These are phyloP conservation scores for Manduca sexta DNA, from an alignment of 1,140 invertebrate species.

Conservation along the genomic window DNA sequence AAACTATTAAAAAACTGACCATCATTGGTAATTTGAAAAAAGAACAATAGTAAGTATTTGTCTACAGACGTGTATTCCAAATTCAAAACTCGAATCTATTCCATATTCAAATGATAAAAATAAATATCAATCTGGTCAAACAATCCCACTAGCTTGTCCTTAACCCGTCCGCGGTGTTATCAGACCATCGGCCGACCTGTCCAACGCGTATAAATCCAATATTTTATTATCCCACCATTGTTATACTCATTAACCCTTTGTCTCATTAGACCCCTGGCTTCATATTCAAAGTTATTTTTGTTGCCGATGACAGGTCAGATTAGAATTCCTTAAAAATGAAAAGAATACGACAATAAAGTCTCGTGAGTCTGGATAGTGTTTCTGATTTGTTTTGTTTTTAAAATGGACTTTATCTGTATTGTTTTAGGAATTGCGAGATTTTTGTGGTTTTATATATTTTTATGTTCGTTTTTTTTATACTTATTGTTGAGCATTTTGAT, in stretches of 20 bases:
- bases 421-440: too few relatives aligned
- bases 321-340: constrained; percentile 27
- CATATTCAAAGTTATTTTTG: constrained; percentile 58
- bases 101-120: too few relatives aligned
- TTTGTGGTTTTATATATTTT: too few relatives aligned
- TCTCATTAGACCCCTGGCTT: constrained; percentile 62
- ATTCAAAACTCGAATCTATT: too few relatives aligned
- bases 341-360: neutral
- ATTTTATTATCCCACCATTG: constrained; percentile 64
- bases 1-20: too few relatives aligned
- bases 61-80: too few relatives aligned
- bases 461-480: too few relatives aligned
- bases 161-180: constrained; percentile 53
- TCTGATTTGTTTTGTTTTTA: neutral
- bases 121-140: too few relatives aligned
- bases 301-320: constrained; percentile 62
- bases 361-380: neutral
- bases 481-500: too few relatives aligned
- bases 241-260: constrained; percentile 69
- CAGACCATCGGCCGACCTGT: constrained; percentile 48
- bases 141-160: constrained; percentile 25
- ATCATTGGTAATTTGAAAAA: too few relatives aligned
- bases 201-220: constrained; percentile 64
- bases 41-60: too few relatives aligned
- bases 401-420: too few relatives aligned